Evolutionary conservation across 2,888 invertebrate species (phyloP), one percentile per base, ranked within the genome.

Genomic region (Deilephila porcellus): DNA sequence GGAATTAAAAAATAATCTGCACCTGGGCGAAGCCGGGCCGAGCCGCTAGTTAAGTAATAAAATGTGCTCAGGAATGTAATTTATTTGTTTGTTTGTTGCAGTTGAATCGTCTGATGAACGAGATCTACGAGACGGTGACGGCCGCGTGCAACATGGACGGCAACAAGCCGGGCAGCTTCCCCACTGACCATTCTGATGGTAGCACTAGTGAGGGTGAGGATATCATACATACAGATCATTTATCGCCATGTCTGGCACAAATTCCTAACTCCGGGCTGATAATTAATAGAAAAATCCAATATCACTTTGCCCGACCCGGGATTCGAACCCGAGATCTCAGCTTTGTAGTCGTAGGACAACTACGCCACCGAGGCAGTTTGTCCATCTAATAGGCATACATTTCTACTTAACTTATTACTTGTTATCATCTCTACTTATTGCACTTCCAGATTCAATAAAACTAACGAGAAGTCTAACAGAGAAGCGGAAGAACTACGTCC

Each of bases 401-500:
- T 5, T 32, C 3, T n/a, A 56, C 19, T 56, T 6, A 56, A 20
- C 34, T 25, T 53, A 19, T 56, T 34, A 72, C n/a, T 8, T 8
- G n/a, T n/a, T n/a, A n/a, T n/a, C n/a, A 20, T 45, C 7, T 63
- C n/a, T 71, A 73, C 14, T 53, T 56, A 5, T 56, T 56, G 1
- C 6, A 4, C 70, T 87, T 86, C 1, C 90, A 94, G 95, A 95
- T 81, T 95, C 95, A 70, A 93, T 95, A 8, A 95, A 94, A 80
- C 84, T 95, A 3, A 95, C 95, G 2, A 89, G 95, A 60, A 95
- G 94, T 79, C 85, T 96, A 37, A 96, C 96, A 0, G 96, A 96
- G 80, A 96, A 96, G 73, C 91, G 96, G 0, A 96, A 96, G 84
- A 95, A 95, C 80, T 96, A 97, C 93, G 96, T 96, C 0, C 91